Evolutionary conservation across 2,113 vertebrate species (phyloP), one percentile per base, ranked within the genome.

Genomic region (Desmodus rotundus): DNA sequence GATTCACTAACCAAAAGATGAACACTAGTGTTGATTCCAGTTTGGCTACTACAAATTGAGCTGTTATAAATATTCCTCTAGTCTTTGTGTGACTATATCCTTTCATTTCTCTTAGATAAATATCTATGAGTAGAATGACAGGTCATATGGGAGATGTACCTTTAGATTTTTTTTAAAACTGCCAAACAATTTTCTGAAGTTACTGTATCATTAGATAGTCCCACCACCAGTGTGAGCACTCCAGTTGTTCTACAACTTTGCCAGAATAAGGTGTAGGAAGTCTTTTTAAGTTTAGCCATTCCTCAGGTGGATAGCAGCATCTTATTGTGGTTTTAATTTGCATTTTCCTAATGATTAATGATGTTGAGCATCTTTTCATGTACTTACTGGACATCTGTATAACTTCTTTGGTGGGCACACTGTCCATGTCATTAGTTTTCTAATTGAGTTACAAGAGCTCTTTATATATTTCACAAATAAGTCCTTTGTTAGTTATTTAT

Each of bases 391-490:
- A 85, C 16, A 45, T 36, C 7, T 95, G 22, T 63, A 70, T 52
- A 52, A 41, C 16, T 90, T 85, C 70, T 87, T 76, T 68, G 16
- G 12, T 61, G 58, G 26, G 58, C 47, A 86, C 50, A 41, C 47
- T 54, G 28, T 70, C 93, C 52, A 91, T 61, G 13, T 36, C 78
- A 86, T 81, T 68, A 41, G 74, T 82, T 91, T 96, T 93, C 56
- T 54, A 52, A 77, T 19, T 72, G 6, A 70, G 76, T 94, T 87
- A 67, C 2, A 84, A 72, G 12, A 93, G n/a, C 5, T 90, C 74
- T 76, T 65, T 93, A 74, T n/a, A 67, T 68, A 78, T 63, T 86
- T 54, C 72, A 93, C 38, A 85, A 82, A 89, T 41, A 86, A 78
- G 31, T 74, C 54, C 45, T 81, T 80, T 81, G 36, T 82, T 77